These are phyloP conservation scores for Notarius lentiginosus DNA, from an alignment of 2,113 vertebrate genomes.

Conservation along the genomic window DNA sequence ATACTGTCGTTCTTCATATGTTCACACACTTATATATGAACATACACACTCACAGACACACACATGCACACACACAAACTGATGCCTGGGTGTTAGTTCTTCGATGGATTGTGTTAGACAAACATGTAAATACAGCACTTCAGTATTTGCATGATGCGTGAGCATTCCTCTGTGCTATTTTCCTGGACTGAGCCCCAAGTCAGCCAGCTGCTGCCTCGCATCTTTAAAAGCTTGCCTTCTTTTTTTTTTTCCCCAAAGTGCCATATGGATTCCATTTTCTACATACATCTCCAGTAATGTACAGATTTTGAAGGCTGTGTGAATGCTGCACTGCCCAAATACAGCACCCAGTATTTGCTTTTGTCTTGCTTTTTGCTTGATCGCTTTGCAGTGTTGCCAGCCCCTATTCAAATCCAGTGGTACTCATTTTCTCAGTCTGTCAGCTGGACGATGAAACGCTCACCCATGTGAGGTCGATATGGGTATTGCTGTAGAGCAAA, in stretches of 20 bases:
- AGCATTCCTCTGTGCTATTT: constrained; percentile 33
- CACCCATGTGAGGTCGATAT: not conserved
- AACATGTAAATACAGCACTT: constrained; percentile 63
- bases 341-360: not conserved
- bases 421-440: constrained; percentile 10
- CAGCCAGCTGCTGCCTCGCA: not conserved
- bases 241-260: not conserved
- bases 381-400: constrained; percentile 8
- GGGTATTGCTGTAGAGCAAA: not conserved
- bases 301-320: constrained; percentile 5
- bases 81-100: constrained; percentile 50
- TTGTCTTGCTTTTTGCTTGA: constrained; percentile 21
- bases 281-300: not conserved
- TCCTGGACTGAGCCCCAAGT: constrained; percentile 41
- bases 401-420: constrained; percentile 12
- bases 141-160: constrained; percentile 53
- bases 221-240: constrained; percentile 11
- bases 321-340: not conserved
- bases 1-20: constrained; percentile 49
- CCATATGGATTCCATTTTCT: constrained; percentile 16
- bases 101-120: constrained; percentile 61
- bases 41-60: constrained; percentile 13
- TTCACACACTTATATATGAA: not conserved
- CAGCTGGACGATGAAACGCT: constrained; percentile 23
- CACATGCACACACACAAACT: constrained; percentile 10